A percentile compares a stretch with the other conserved stretches of the same genome.
phyloP scores from a whole-genome alignment of 2,797 vertebrate species.

The Lutjanus argentimaculatus region DNA sequence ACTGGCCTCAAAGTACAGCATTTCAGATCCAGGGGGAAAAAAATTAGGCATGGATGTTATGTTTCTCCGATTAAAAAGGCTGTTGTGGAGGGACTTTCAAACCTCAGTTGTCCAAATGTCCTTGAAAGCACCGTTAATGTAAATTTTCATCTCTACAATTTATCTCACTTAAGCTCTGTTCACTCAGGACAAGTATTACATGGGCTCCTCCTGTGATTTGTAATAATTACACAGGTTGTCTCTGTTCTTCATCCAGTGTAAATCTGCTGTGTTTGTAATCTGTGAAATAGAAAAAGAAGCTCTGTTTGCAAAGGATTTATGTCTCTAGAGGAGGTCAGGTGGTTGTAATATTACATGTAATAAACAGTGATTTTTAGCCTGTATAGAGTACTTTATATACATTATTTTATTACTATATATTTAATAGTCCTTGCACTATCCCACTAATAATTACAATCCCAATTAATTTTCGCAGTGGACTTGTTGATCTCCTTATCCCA shows the following conservation, averaged over 20 bases:
- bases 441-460: background rate
- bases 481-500: background rate
- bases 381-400: slow-evolving; percentile 1
- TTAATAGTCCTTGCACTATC: background rate
- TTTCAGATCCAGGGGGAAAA: slow-evolving; percentile 22
- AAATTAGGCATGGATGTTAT: background rate
- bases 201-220: slow-evolving; percentile 20
- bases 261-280: slow-evolving; percentile 19
- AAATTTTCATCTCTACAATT: slow-evolving; percentile 11
- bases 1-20: background rate
- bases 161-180: slow-evolving; percentile 20
- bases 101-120: background rate
- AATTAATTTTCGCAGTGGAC: background rate
- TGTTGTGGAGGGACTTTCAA: background rate
- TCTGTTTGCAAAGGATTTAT: slow-evolving; percentile 1
- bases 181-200: slow-evolving; percentile 4
- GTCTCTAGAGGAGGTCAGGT: background rate
- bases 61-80: background rate
- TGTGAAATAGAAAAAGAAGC: slow-evolving; percentile 8
- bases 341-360: slow-evolving; percentile 24
- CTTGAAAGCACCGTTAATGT: slow-evolving; percentile 10
- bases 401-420: too few species aligned
- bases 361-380: slow-evolving; percentile 13
- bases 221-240: slow-evolving; percentile 36
- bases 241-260: slow-evolving; percentile 5